phyloP scores from a whole-genome alignment of 2,888 invertebrate species.

The Acrocyrtus sp. region DNA sequence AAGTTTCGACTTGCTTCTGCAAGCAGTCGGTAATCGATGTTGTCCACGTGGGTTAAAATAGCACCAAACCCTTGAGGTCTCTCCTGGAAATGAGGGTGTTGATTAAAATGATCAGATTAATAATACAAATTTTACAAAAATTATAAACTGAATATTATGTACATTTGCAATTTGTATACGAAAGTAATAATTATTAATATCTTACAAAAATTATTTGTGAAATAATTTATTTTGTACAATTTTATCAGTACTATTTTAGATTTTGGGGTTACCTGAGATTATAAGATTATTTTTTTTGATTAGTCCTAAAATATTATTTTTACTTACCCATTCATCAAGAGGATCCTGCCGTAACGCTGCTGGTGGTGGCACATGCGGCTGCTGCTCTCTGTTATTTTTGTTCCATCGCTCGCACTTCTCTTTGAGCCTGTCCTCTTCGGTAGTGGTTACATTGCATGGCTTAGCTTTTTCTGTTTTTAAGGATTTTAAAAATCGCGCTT shows the following conservation, averaged over 20 bases:
- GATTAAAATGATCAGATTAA: too few species aligned
- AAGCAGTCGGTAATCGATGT: slow-evolving; percentile 52
- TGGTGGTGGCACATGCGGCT: slow-evolving; percentile 16
- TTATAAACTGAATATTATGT: too few species aligned
- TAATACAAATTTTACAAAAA: too few species aligned
- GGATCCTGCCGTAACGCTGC: slow-evolving; percentile 5
- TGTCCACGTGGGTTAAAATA: slow-evolving; percentile 52
- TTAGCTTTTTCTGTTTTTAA: slow-evolving; percentile 54
- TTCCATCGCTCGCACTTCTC: slow-evolving; percentile 26
- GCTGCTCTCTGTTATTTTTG: neutral
- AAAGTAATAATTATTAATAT: neutral
- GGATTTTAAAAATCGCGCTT: neutral
- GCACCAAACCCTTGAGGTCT: slow-evolving; percentile 31
- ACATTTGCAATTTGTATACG: too few species aligned
- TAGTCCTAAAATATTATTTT: neutral
- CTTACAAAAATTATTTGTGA: neutral
- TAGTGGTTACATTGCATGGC: slow-evolving; percentile 52
- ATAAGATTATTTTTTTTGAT: too few species aligned
- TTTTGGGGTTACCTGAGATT: too few species aligned
- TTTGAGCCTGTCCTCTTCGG: slow-evolving; percentile 18
- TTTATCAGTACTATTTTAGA: too few species aligned
- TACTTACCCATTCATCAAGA: slow-evolving; percentile 36
- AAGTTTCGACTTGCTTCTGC: slow-evolving; percentile 39
- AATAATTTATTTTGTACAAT: too few species aligned
- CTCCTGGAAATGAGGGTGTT: too few species aligned